phyloP scores from a whole-genome alignment of 1,140 invertebrate genomes.

The Drosophila kurseongensis region DNA sequence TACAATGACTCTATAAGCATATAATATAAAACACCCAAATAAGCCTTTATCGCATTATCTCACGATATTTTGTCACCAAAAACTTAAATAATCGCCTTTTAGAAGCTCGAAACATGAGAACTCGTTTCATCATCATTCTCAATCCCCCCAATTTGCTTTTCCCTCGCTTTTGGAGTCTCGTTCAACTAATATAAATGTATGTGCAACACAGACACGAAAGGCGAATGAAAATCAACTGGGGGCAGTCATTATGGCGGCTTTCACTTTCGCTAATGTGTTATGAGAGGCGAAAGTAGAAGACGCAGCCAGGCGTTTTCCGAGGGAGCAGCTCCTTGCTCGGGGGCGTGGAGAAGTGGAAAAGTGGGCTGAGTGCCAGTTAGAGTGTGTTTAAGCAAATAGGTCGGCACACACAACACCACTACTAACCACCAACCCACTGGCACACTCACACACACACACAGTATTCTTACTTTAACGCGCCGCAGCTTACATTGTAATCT shows the following conservation, averaged over 20 bases:
- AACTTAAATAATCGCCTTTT: conserved; percentile 2
- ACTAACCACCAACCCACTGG: conserved; percentile 4
- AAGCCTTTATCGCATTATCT: neutral
- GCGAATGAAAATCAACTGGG: conserved; percentile 78
- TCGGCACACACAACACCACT: conserved; percentile 38
- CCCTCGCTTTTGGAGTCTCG: conserved; percentile 25
- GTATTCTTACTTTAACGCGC: conserved; percentile 60
- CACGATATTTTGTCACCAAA: neutral
- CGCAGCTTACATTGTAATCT: conserved; percentile 77
- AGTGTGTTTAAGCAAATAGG: conserved; percentile 75
- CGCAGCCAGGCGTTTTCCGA: conserved; percentile 22
- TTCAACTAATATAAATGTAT: conserved; percentile 74
- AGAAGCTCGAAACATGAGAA: conserved; percentile 5
- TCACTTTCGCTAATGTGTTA: conserved; percentile 82
- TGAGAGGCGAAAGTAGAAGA: conserved; percentile 45
- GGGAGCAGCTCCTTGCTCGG: conserved; percentile 30
- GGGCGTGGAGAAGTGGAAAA: conserved; percentile 31
- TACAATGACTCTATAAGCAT: too few species aligned
- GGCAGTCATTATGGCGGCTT: conserved; percentile 80
- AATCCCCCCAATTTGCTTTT: conserved; percentile 28
- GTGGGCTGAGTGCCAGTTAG: conserved; percentile 39
- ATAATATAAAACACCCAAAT: neutral
- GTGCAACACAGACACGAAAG: conserved; percentile 63
- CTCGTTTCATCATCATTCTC: conserved; percentile 21
- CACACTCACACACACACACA: conserved; percentile 30